A percentile compares a stretch with the other conserved stretches of the same genome.
Evolutionary conservation across 2,888 invertebrate species (phyloP).

Genomic region (Eledona agricola): DNA sequence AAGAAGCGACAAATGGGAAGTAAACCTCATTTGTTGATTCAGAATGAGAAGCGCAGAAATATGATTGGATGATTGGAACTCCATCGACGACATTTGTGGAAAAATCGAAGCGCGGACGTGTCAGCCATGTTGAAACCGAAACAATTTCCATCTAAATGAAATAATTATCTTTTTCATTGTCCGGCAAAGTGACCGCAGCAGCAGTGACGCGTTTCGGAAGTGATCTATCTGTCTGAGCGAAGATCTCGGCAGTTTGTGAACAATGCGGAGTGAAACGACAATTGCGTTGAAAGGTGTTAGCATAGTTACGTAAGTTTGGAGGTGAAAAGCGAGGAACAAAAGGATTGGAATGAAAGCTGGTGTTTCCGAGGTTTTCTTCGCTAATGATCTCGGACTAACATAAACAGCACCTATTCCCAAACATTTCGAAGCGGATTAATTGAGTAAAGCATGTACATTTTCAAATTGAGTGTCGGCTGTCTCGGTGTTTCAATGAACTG

Average conservation of each 20-base stretch:
- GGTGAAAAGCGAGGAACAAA: constrained; percentile 12
- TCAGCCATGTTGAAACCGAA: no score
- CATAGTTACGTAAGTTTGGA: constrained; percentile 16
- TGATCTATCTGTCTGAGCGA: no score
- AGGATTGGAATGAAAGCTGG: constrained; percentile 12
- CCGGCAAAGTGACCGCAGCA: no score
- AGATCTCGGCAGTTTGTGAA: constrained; percentile 3
- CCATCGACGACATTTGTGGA: no score
- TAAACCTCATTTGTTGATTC: no score
- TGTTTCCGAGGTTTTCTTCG: constrained; percentile 13
- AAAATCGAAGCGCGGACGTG: no score
- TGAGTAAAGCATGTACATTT: constrained; percentile 39
- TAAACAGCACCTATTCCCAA: constrained; percentile 24
- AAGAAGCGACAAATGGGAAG: no score
- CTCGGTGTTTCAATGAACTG: constrained; percentile 40
- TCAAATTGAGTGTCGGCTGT: constrained; percentile 39
- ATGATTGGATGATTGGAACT: no score
- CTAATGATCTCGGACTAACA: constrained; percentile 7
- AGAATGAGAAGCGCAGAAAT: no score
- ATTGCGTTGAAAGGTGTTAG: constrained; percentile 18
- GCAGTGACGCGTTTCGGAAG: no score
- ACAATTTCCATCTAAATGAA: constrained; percentile 24
- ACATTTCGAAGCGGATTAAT: constrained; percentile 36
- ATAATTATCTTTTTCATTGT: constrained; percentile 26
- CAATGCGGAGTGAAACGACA: constrained; percentile 10